Evolutionary conservation across 2,888 invertebrate genomes (phyloP).

Genomic region (Philereme transversata): DNA sequence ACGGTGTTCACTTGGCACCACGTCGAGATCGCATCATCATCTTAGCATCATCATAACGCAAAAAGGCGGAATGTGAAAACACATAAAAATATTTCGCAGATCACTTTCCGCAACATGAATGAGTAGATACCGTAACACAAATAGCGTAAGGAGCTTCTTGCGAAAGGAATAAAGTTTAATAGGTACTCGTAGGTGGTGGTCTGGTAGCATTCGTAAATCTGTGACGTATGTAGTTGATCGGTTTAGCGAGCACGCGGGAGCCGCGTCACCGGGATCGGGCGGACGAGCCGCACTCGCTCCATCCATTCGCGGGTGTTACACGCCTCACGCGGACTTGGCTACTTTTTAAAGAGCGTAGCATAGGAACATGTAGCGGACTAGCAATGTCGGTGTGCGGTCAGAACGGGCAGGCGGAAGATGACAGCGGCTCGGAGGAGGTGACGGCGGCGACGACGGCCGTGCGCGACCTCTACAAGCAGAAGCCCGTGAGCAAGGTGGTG

Average conservation of each 20-base stretch:
- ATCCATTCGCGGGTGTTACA: conserved; percentile 62
- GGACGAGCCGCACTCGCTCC: conserved; percentile 46
- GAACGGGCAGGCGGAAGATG: conserved; percentile 63
- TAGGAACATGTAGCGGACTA: conserved; percentile 52
- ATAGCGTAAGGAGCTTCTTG: conserved; percentile 48
- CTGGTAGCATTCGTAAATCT: conserved; percentile 60
- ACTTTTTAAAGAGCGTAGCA: conserved; percentile 44
- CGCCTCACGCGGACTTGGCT: conserved; percentile 53
- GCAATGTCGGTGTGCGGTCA: conserved; percentile 70
- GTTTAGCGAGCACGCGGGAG: conserved; percentile 58
- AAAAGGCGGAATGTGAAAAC: conserved; percentile 29
- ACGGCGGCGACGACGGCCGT: conserved; percentile 50
- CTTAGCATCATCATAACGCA: not conserved
- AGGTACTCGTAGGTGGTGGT: conserved; percentile 38
- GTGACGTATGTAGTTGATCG: conserved; percentile 72
- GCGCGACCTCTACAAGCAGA: conserved; percentile 69
- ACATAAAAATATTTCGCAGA: conserved; percentile 42
- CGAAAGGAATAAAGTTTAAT: conserved; percentile 55
- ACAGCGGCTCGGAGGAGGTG: conserved; percentile 62
- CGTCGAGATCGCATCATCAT: not conserved
- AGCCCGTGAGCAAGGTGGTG: conserved; percentile 73
- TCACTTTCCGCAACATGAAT: conserved; percentile 47
- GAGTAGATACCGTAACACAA: conserved; percentile 42
- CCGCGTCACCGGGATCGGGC: conserved; percentile 41
- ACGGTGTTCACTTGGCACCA: not conserved